Evolutionary conservation across 2,888 invertebrate genomes (phyloP).

Genomic region (Electrophaes corylata): DNA sequence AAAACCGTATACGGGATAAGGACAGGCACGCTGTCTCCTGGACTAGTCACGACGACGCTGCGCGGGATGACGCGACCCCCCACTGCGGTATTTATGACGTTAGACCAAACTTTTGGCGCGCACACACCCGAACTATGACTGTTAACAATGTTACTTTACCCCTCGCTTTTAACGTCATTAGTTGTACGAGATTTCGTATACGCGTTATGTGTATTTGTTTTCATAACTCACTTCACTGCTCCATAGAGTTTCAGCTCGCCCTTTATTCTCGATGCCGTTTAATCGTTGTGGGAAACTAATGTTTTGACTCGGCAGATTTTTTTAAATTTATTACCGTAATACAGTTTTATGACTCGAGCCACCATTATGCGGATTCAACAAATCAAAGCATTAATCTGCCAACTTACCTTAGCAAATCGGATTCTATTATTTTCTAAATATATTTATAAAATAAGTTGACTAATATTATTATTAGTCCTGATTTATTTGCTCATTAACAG

Average conservation of each 20-base stretch:
- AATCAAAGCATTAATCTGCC: constrained; percentile 20
- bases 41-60: constrained; percentile 44
- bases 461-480: constrained; percentile 51
- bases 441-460: constrained; percentile 47
- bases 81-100: constrained; percentile 78
- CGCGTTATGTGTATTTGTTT: constrained; percentile 80
- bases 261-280: constrained; percentile 62
- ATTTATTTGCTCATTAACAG: constrained; percentile 62
- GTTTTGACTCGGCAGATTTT: constrained; percentile 61
- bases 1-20: not conserved
- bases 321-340: constrained; percentile 62
- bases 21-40: constrained; percentile 25
- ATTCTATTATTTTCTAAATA: constrained; percentile 50
- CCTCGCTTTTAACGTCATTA: constrained; percentile 81
- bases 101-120: constrained; percentile 78
- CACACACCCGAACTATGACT: constrained; percentile 79
- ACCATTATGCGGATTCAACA: constrained; percentile 29
- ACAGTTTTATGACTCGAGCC: constrained; percentile 59
- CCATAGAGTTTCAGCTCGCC: constrained; percentile 67
- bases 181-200: constrained; percentile 79
- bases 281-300: constrained; percentile 79
- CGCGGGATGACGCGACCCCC: constrained; percentile 56
- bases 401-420: constrained; percentile 34
- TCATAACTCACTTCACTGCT: constrained; percentile 73
- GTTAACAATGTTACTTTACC: constrained; percentile 80